Percentiles rank a stretch among this genome's conserved stretches.
phyloP scores from a whole-genome alignment of 2,797 vertebrate genomes.

The Luscinia luscinia region DNA sequence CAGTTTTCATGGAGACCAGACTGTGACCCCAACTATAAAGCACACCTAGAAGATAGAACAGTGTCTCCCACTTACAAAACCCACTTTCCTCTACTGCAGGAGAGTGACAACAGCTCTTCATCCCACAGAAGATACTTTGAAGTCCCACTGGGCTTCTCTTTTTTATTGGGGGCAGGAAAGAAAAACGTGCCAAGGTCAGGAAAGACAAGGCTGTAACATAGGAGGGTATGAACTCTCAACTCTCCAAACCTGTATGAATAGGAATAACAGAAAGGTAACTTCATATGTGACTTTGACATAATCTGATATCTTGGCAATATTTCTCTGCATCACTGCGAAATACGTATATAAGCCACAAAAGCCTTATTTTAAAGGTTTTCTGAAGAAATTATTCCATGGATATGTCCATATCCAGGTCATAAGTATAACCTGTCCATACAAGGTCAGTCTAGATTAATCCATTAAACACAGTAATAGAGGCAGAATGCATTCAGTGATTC shows the following conservation, averaged over 20 bases:
- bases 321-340: not conserved
- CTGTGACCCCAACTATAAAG: not conserved
- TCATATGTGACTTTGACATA: not conserved
- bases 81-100: not conserved
- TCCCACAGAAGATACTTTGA: not conserved
- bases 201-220: not conserved
- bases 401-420: not conserved
- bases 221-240: not conserved
- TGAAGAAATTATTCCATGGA: not conserved
- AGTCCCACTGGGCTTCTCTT: not conserved
- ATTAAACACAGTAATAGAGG: not conserved
- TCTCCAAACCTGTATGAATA: not conserved
- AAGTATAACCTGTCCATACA: not conserved
- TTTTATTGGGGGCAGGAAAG: not conserved
- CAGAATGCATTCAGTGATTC: not conserved
- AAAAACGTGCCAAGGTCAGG: not conserved
- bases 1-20: not conserved
- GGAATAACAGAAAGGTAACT: not conserved
- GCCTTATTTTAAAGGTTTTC: not conserved
- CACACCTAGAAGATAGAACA: not conserved
- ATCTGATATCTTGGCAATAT: not conserved
- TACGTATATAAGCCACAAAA: not conserved
- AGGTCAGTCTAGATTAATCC: not conserved
- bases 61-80: not conserved
- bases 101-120: not conserved